Evolutionary conservation across 2,888 invertebrate genomes (phyloP), one percentile per base, ranked within the genome.

Genomic region (Mechanitis mazaeus): DNA sequence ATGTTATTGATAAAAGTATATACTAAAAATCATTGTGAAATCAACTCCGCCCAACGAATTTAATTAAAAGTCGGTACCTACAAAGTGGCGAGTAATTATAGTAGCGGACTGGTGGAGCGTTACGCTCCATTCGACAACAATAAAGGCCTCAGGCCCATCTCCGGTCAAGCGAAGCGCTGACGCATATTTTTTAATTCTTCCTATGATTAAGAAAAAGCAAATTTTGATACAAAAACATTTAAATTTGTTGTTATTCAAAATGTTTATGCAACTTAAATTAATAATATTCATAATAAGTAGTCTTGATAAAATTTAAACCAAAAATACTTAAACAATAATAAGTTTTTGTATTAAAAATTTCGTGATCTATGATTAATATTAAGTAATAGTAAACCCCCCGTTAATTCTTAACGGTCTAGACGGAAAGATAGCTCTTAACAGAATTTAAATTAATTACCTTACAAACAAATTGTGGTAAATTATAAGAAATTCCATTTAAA

Each of bases 31-130:
- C 50, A 9, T 31, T 31, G 59, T 64, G 64, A 63, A 68, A 64
- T 54, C 59, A 59, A 62, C 59, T 55, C 59, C 47, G 55, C 47
- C 11, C 50, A 42, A 11, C 61, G 55, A 61, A 58, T 66, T 69
- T 67, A 66, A 69, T 67, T 67, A 67, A 64, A 66, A 56, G 59
- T 35, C 31, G 46, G 20, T 20, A 20, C 20, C 54, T 31, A 56
- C 60, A 56, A 55, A 61, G 63, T 58, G 58, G 33, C 35, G 50
- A 50, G 50, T 50, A 50, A 50, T 50, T 50, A 50, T 31, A 31
- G 50, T 50, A 28, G 28, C 50, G 50, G 50, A 31, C 50, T 50
- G n/a, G 31, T 50, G 50, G 31, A 50, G 50, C 45, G 50, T 55
- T 33, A 45, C 42, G 64, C 54, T 58, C 64, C 58, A 45, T 53